Evolutionary conservation across 2,113 vertebrate species (phyloP).

Genomic region (Stictonetta naevosa): DNA sequence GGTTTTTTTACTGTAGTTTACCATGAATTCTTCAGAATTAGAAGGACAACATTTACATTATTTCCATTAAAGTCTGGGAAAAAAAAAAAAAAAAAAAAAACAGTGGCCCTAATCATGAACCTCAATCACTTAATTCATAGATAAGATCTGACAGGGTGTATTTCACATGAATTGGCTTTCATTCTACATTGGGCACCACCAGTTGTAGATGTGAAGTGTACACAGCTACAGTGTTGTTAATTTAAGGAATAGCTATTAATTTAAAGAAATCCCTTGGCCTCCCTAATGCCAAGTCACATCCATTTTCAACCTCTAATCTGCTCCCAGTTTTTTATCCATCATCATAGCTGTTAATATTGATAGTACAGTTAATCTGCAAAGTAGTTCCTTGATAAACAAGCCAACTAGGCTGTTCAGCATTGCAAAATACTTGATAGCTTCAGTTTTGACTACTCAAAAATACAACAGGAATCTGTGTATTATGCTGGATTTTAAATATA

Average conservation of each 20-base stretch:
- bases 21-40: background rate
- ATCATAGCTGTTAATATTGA: background rate
- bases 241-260: background rate
- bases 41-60: background rate
- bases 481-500: background rate
- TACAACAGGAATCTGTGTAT: background rate
- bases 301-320: background rate
- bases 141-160: background rate
- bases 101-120: background rate
- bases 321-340: rapidly evolving
- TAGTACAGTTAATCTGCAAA: background rate
- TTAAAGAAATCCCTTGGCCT: background rate
- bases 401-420: background rate
- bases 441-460: background rate
- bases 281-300: background rate
- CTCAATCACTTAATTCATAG: background rate
- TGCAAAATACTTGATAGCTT: background rate
- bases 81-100: background rate
- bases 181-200: background rate
- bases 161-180: background rate
- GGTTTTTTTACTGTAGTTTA: background rate
- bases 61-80: background rate
- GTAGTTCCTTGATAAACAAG: background rate
- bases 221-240: background rate
- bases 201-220: background rate